Evolutionary conservation across 2,888 invertebrate genomes (phyloP), one percentile per base, ranked within the genome.

Genomic region (Andricus curvator): DNA sequence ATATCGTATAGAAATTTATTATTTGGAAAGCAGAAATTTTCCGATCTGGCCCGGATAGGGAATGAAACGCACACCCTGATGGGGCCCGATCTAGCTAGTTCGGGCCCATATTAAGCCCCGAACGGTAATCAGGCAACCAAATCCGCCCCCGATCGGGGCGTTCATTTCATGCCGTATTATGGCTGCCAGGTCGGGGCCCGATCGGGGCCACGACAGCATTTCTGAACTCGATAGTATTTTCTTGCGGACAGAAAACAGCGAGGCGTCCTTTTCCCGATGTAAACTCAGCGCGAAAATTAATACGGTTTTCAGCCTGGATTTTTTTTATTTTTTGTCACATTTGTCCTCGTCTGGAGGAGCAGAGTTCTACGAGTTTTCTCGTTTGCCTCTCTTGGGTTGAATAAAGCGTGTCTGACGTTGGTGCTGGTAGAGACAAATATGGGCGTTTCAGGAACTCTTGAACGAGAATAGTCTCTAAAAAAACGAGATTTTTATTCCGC

Each of bases 241-340:
- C n/a, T n/a, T 11, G 56, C 20, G n/a, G 11, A 11, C n/a, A 9
- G 56, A 56, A 56, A 56, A 9, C 20, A 56, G 56, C 3, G 68
- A 25, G 9, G 48, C 44, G n/a, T 15, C 20, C 48, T 68, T 51
- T 70, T 29, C 48, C 22, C 9, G 25, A 29, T n/a, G n/a, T 56
- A 51, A 70, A n/a, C 51, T 51, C 20, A 15, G 29, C 70, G 20
- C 33, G 29, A 48, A 70, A 70, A 70, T 70, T 70, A 80, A 84
- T 78, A 77, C 84, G 68, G 79, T 79, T 41, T 60, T 80, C 68
- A 85, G 86, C 85, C 84, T 81, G 41, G n/a, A n/a, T n/a, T 48
- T 33, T 20, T 56, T 76, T 68, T 68, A 65, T 65, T 68, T 68
- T 67, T 77, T n/a, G 51, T 70, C 48, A 70, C 70, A 51, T 70